These are phyloP conservation scores for Lucilia sericata DNA, from an alignment of 1,140 invertebrate genomes.

Conservation along the genomic window DNA sequence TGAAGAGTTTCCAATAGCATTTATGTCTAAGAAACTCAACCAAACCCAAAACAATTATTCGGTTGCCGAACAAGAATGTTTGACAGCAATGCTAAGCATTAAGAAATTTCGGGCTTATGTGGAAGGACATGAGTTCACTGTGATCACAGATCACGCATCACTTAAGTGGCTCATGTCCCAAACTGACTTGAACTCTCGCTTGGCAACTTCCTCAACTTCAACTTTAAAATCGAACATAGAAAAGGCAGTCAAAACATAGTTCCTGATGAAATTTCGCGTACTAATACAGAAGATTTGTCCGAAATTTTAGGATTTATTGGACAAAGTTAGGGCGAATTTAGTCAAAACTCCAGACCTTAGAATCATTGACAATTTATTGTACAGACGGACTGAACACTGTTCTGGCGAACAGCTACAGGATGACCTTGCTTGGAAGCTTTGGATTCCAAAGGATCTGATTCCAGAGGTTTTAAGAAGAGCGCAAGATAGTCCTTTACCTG, in stretches of 20 bases:
- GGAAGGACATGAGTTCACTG: constrained; percentile 61
- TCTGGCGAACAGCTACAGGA: neutral
- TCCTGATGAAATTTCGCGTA: constrained; percentile 61
- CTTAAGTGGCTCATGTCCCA: constrained; percentile 54
- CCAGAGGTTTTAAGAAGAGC: neutral
- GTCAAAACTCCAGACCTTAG: constrained; percentile 3
- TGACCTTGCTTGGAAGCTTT: neutral
- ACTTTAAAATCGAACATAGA: constrained; percentile 64
- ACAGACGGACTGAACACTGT: neutral
- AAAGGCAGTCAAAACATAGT: constrained; percentile 60
- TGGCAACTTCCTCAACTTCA: constrained; percentile 52
- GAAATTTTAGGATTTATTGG: neutral
- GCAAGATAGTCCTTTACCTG: constrained; percentile 21
- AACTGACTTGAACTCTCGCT: constrained; percentile 53
- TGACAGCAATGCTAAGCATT: constrained; percentile 46
- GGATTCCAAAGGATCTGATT: neutral
- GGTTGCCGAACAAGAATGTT: constrained; percentile 37
- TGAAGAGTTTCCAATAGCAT: constrained; percentile 35
- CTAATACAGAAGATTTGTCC: constrained; percentile 2
- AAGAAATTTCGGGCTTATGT: constrained; percentile 68
- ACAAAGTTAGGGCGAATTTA: neutral
- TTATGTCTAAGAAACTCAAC: constrained; percentile 43
- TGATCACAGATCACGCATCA: constrained; percentile 61
- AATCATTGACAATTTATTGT: neutral
- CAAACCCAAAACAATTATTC: constrained; percentile 44